These are phyloP conservation scores for Sebastolobus altivelis DNA, from an alignment of 2,797 vertebrate genomes.

Conservation along the genomic window DNA sequence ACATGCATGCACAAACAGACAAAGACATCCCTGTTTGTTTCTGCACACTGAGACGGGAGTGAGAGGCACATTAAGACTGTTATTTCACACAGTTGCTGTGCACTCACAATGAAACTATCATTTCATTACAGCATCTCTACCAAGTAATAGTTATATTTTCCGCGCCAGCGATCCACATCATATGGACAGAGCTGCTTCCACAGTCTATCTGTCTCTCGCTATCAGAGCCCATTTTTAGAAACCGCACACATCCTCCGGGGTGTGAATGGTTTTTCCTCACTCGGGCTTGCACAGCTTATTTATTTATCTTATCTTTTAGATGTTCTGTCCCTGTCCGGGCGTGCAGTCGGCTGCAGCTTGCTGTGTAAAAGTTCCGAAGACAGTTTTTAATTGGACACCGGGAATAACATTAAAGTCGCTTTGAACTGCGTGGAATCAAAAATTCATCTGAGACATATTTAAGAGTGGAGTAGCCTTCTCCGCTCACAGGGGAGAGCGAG, in stretches of 20 bases:
- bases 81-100: slow-evolving; percentile 43
- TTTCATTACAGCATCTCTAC: slow-evolving; percentile 57
- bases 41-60: neutral
- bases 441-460: slow-evolving; percentile 59
- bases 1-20: neutral
- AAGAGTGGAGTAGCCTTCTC: slow-evolving; percentile 36
- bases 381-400: slow-evolving; percentile 78
- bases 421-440: slow-evolving; percentile 73
- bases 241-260: slow-evolving; percentile 53
- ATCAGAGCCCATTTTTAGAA: slow-evolving; percentile 63
- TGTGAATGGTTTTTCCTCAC: slow-evolving; percentile 53
- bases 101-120: slow-evolving; percentile 56
- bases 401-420: slow-evolving; percentile 78
- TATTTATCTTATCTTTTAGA: slow-evolving; percentile 68
- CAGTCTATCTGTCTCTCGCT: slow-evolving; percentile 31
- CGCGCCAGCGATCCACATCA: slow-evolving; percentile 64
- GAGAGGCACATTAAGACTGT: slow-evolving; percentile 12
- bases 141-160: slow-evolving; percentile 71
- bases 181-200: slow-evolving; percentile 51
- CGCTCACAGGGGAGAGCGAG: slow-evolving; percentile 1
- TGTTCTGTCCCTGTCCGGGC: slow-evolving; percentile 49
- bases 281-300: slow-evolving; percentile 56
- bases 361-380: slow-evolving; percentile 50
- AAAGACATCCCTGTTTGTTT: slow-evolving; percentile 1
- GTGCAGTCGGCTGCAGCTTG: slow-evolving; percentile 39